These are phyloP conservation scores for Myripristis murdjan DNA, from an alignment of 2,797 vertebrate genomes.

Conservation along the genomic window DNA sequence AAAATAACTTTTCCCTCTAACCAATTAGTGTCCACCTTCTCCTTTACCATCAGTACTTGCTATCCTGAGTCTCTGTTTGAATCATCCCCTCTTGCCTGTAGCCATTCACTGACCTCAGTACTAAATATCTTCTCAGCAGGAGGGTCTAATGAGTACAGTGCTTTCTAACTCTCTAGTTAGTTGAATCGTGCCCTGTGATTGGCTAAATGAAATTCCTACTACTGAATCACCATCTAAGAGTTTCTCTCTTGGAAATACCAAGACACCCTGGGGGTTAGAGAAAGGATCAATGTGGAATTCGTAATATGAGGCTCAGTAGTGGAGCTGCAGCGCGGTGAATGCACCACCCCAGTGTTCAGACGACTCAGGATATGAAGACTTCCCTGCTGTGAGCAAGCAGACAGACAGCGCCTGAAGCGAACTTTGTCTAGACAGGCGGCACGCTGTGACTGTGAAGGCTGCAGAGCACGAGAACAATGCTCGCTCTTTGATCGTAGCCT, in stretches of 20 bases:
- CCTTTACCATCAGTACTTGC: background rate
- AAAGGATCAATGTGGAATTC: constrained; percentile 56
- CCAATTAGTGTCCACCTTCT: constrained; percentile 18
- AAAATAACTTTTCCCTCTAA: no score
- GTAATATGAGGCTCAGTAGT: constrained; percentile 22
- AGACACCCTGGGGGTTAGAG: constrained; percentile 19
- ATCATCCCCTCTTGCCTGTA: constrained; percentile 10
- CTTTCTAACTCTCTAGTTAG: constrained; percentile 14
- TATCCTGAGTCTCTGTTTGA: constrained; percentile 21
- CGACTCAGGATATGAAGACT: constrained; percentile 62
- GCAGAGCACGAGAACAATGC: constrained; percentile 34
- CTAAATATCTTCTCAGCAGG: constrained; percentile 6
- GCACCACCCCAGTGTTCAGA: constrained; percentile 14
- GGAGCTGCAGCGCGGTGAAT: constrained; percentile 22
- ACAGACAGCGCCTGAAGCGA: constrained; percentile 59
- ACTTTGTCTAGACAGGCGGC: constrained; percentile 60
- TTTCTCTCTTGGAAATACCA: constrained; percentile 16
- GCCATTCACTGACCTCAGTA: constrained; percentile 23
- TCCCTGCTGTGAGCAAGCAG: constrained; percentile 56
- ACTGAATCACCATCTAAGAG: constrained; percentile 23
- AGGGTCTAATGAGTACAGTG: constrained; percentile 38
- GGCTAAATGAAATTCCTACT: constrained; percentile 39
- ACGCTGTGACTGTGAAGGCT: constrained; percentile 52
- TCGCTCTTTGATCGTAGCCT: constrained; percentile 34
- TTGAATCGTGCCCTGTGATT: background rate